Base-by-base conservation (phyloP, 2,113 vertebrate genomes). In the Aythya baeri region DNA sequence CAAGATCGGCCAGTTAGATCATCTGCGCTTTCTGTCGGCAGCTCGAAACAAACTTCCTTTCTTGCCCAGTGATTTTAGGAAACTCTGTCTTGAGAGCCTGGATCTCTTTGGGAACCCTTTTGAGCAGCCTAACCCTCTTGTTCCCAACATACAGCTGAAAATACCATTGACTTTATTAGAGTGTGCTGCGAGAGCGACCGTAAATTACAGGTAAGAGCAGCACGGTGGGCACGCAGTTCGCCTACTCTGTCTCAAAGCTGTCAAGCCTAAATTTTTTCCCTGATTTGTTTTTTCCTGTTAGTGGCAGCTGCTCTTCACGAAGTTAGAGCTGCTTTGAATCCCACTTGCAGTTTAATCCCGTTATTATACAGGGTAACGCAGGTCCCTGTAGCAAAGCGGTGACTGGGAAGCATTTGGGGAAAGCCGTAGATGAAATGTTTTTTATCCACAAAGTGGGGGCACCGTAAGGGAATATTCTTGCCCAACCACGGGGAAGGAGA, bases 41-140 rank as follows among this genome's bases (percentile, higher is more conserved):
- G 98, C 99, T 5, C 98, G 99, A 16, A 99, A 99, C 98, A 98
- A 98, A 74, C 98, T 99, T 65, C 95, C 98, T 0, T 98, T 97
- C 97, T 96, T 99, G 89, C 99, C 99, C 54, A 83, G 75, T 20
- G 98, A 98, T 91, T 99, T 99, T 94, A 98, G 98, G 65, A 98
- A 91, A 21, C 98, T 99, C 89, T 98, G 95, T 2, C 98, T 99
- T 66, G 99, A 99, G 76, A 99, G 98, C 89, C 55, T 99, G 95
- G 99, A 99, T 92, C 97, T 99, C 91, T 99, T 99, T 36, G 99
- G 98, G 41, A 99, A 99, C 86, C 98, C 98, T 4, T 99, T 99
- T 16, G 96, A 98, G 79, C 98, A 98, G 73, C 98, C 99, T 10
- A 98, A 98, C 31, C 97, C 98, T 4, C 97, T 99, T 58, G 97